A percentile compares a stretch with the other conserved stretches of the same genome.
phyloP scores from a whole-genome alignment of 2,113 vertebrate genomes.

The Corapipo altera region DNA sequence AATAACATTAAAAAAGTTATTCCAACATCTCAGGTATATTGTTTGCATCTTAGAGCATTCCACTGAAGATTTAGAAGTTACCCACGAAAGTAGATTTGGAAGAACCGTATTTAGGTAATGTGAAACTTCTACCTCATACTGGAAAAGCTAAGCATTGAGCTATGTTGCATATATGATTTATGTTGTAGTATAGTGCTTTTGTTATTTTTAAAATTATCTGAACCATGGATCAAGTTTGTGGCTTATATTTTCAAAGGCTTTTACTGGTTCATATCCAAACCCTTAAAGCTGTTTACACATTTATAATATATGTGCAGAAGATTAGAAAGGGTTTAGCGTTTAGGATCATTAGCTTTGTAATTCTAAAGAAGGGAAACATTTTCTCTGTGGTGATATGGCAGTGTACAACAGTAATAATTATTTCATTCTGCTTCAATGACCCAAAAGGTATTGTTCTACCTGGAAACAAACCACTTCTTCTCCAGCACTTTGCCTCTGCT shows the following conservation, averaged over 20 bases:
- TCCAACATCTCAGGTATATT: neutral
- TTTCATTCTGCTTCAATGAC: neutral
- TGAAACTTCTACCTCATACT: neutral
- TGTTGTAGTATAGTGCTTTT: rapidly evolving
- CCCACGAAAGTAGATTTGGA: neutral
- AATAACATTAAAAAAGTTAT: neutral
- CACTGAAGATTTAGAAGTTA: neutral
- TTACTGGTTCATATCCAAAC: neutral
- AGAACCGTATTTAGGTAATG: neutral
- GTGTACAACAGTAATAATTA: neutral
- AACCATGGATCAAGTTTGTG: neutral
- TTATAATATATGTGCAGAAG: neutral
- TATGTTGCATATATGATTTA: neutral
- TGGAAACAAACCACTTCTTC: neutral
- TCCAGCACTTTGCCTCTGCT: neutral
- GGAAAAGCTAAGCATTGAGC: neutral
- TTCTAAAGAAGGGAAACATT: neutral
- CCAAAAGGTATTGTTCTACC: neutral
- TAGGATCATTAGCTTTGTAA: neutral
- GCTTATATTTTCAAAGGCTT: neutral
- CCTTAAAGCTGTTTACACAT: neutral
- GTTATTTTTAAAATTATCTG: neutral
- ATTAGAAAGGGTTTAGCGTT: neutral
- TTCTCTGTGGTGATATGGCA: neutral
- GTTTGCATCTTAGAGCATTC: neutral